Conservation (phyloP, 2,797 vertebrate species). For the Poeciliopsis paucimaculata region DNA sequence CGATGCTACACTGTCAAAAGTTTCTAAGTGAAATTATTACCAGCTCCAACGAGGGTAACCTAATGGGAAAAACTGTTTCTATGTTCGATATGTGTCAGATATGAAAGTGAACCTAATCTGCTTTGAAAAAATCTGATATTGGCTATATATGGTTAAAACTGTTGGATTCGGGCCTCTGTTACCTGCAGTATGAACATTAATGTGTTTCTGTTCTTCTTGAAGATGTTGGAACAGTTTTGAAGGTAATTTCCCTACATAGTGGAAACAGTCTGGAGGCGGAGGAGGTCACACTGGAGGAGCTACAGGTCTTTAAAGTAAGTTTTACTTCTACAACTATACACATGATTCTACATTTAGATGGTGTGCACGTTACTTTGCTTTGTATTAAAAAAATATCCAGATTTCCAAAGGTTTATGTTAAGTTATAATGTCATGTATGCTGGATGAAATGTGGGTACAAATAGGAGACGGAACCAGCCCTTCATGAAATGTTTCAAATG, state of each 20-base stretch:
- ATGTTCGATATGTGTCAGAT: not conserved
- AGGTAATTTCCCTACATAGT: constrained; percentile 85
- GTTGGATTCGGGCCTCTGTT: not conserved
- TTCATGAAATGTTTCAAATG: not conserved
- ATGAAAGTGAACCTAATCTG: not conserved
- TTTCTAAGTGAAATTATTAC: not conserved
- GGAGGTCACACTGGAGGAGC: constrained; percentile 90
- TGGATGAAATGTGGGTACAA: not conserved
- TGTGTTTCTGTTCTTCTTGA: constrained; percentile 26
- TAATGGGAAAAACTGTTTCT: not conserved
- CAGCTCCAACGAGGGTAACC: not conserved
- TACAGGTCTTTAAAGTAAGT: constrained; percentile 93
- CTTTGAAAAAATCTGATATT: not conserved
- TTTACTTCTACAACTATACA: not conserved
- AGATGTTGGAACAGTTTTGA: constrained; percentile 90
- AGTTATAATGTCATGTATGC: too few relatives aligned
- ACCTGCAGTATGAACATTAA: not conserved
- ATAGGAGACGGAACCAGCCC: not conserved
- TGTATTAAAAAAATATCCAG: not conserved
- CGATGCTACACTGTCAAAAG: not conserved
- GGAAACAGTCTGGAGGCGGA: constrained; percentile 79
- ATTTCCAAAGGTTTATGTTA: too few relatives aligned
- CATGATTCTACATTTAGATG: not conserved
- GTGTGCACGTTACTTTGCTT: not conserved
- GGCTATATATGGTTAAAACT: not conserved